These are phyloP conservation scores for Drosophila malerkotliana DNA, from an alignment of 1,140 invertebrate genomes.

Conservation along the genomic window DNA sequence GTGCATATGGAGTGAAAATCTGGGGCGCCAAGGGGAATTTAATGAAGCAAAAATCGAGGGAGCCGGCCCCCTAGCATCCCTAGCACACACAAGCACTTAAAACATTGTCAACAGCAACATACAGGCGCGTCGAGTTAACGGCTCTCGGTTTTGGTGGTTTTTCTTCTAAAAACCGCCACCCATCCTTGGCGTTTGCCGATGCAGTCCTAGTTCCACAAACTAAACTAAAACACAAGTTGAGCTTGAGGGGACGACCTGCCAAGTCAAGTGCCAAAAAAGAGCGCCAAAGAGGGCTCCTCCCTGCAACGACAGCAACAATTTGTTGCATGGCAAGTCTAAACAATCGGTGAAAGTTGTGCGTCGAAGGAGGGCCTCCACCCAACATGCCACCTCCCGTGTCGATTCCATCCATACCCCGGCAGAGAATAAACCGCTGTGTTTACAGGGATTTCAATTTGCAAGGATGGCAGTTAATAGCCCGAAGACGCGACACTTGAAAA, in stretches of 20 bases:
- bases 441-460: conserved; percentile 31
- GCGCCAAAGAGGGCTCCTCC: neutral
- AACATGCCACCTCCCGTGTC: neutral
- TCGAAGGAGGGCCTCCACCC: neutral
- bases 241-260: conserved; percentile 20
- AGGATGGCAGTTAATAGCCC: conserved; percentile 40
- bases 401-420: conserved; percentile 17
- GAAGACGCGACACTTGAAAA: conserved; percentile 48
- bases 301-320: conserved; percentile 33
- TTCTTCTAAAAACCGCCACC: conserved; percentile 9
- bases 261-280: conserved; percentile 45
- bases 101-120: conserved; percentile 58
- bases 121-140: conserved; percentile 42
- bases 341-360: conserved; percentile 70
- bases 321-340: conserved; percentile 71
- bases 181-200: neutral
- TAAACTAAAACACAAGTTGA: conserved; percentile 42
- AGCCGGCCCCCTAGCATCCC: conserved; percentile 8
- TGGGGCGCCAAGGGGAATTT: conserved; percentile 21
- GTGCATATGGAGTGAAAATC: neutral
- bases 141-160: conserved; percentile 57
- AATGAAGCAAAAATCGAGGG: conserved; percentile 45
- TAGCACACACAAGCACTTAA: conserved; percentile 42
- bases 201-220: conserved; percentile 17
- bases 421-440: conserved; percentile 28